Percentiles rank a stretch among this genome's conserved stretches.
Conservation (phyloP, 2,113 vertebrate genomes). For the Xenopus laevis region DNA sequence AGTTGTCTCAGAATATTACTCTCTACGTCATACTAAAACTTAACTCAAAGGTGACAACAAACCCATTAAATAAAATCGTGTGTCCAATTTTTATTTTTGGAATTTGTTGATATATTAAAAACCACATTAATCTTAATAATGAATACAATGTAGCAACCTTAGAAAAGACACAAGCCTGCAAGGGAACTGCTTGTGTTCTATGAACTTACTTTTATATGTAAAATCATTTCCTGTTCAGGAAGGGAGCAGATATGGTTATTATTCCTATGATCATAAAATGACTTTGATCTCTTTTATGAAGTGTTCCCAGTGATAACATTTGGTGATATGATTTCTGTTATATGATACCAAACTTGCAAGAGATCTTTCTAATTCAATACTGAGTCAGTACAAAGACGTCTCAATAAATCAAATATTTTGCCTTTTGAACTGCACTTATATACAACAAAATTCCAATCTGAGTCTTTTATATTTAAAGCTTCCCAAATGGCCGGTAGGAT, state of each 20-base stretch:
- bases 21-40: too few species aligned
- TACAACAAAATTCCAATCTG: constrained; percentile 43
- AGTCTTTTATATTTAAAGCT: too few species aligned
- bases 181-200: neutral
- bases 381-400: neutral
- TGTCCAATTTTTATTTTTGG: too few species aligned
- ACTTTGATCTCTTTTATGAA: constrained; percentile 21
- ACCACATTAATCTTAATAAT: too few species aligned
- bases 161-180: neutral
- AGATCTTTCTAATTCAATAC: neutral
- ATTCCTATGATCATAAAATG: constrained; percentile 6
- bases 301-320: neutral
- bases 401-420: neutral
- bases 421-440: constrained; percentile 22
- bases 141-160: too few species aligned
- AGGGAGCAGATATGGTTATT: neutral
- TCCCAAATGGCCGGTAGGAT: too few species aligned
- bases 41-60: too few species aligned
- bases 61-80: too few species aligned
- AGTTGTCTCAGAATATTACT: too few species aligned
- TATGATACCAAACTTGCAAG: neutral
- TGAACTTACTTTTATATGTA: neutral
- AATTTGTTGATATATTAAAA: too few species aligned
- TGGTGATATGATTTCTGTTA: neutral
- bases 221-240: constrained; percentile 28